These are phyloP conservation scores for Hydropsyche tenuis DNA, from an alignment of 1,140 invertebrate genomes.

Conservation along the genomic window DNA sequence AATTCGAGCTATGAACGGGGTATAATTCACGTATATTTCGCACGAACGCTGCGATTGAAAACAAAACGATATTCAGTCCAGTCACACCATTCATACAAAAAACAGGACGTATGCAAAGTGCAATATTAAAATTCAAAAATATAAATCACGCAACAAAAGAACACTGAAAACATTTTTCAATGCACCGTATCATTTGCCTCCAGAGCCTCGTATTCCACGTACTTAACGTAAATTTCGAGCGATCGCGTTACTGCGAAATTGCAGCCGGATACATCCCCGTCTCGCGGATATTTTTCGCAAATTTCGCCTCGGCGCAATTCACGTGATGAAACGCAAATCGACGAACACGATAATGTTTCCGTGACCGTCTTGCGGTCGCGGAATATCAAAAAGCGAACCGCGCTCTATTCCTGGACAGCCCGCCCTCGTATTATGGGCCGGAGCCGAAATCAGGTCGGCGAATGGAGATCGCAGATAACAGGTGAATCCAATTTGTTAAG, in stretches of 20 bases:
- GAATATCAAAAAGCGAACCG: slow-evolving; percentile 12
- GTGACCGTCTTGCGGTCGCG: slow-evolving; percentile 2
- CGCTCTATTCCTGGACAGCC: slow-evolving; percentile 15
- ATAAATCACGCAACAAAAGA: not conserved
- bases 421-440: not conserved
- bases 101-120: too few relatives aligned
- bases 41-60: too few relatives aligned
- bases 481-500: slow-evolving; percentile 48
- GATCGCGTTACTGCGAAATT: too few relatives aligned
- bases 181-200: not conserved
- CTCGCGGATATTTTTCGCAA: not conserved
- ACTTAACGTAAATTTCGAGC: too few relatives aligned
- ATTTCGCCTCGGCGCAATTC: slow-evolving; percentile 1
- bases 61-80: too few relatives aligned
- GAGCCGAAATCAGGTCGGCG: not conserved
- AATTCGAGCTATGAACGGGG: too few relatives aligned
- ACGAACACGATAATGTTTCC: slow-evolving; percentile 1
- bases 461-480: slow-evolving; percentile 37
- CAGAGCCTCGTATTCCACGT: not conserved
- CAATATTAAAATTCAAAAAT: too few relatives aligned
- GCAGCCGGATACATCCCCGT: too few relatives aligned
- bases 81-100: too few relatives aligned
- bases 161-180: too few relatives aligned
- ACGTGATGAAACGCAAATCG: slow-evolving; percentile 23
- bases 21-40: too few relatives aligned